A percentile compares a stretch with the other conserved stretches of the same genome.
phyloP scores from a whole-genome alignment of 1,140 invertebrate species.

The Gyrodactylus bullatarudis region DNA sequence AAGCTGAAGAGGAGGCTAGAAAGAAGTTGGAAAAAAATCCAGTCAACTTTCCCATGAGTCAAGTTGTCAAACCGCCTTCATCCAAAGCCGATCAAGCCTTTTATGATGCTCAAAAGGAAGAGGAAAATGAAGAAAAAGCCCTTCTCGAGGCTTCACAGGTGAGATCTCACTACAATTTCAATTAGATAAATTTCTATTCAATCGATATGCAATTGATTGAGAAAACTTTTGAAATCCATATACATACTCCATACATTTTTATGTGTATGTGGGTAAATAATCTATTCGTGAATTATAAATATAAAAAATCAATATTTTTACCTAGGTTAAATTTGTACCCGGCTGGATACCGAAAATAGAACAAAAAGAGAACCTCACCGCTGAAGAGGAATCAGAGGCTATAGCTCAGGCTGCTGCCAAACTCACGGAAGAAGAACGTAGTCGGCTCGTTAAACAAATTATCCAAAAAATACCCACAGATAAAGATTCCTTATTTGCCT shows the following conservation, averaged over 20 bases:
- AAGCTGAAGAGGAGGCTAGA: not conserved
- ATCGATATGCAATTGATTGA: no score
- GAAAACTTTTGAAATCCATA: no score
- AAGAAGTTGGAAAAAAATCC: not conserved
- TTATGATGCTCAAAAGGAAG: not conserved
- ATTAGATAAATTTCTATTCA: no score
- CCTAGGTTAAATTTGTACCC: not conserved
- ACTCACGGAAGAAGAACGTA: slow-evolving; percentile 40
- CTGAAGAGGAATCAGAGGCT: slow-evolving; percentile 8
- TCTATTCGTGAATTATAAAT: no score
- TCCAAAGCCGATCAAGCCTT: not conserved
- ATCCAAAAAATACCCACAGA: slow-evolving; percentile 93
- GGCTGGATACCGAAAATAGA: not conserved
- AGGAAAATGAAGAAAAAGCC: not conserved
- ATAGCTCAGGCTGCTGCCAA: not conserved
- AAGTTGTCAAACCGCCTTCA: not conserved
- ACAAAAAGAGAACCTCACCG: not conserved
- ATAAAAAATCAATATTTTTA: no score
- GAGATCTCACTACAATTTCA: no score
- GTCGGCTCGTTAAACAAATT: slow-evolving; percentile 66
- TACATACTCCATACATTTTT: no score
- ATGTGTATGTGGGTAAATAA: no score
- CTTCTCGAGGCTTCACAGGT: not conserved
- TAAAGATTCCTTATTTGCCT: slow-evolving; percentile 69
- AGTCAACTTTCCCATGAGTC: not conserved